A percentile compares a stretch with the other conserved stretches of the same genome.
Conservation (phyloP, 2,113 vertebrate genomes). For the Motacilla tschutschensis region DNA sequence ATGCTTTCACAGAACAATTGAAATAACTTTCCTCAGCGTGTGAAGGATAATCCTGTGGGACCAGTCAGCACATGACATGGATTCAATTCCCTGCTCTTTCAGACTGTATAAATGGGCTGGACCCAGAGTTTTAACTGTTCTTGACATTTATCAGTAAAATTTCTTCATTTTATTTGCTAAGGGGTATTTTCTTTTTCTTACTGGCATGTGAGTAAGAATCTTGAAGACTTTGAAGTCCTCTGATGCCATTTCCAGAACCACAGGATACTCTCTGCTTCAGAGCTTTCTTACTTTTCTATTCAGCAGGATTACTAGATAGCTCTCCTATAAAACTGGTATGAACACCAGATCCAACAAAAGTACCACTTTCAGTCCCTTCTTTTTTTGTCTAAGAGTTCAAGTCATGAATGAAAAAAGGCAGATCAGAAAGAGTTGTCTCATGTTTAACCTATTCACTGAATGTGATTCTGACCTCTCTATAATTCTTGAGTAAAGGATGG, state of each 20-base stretch:
- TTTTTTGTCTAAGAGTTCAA: not conserved
- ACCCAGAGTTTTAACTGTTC: not conserved
- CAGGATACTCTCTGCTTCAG: not conserved
- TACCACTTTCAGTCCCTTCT: not conserved
- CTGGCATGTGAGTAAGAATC: not conserved
- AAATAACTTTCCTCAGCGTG: not conserved
- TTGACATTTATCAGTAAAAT: not conserved
- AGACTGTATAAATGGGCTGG: not conserved
- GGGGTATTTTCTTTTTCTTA: not conserved
- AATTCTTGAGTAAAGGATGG: not conserved
- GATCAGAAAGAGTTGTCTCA: not conserved
- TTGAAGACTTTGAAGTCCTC: not conserved
- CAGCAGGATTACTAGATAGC: not conserved
- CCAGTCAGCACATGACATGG: not conserved
- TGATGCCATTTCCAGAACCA: not conserved
- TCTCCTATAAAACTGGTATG: not conserved
- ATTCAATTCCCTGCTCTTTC: not conserved
- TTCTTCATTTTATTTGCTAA: not conserved
- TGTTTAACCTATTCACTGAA: not conserved
- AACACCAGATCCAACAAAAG: not conserved
- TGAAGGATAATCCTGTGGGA: not conserved
- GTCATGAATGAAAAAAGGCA: not conserved
- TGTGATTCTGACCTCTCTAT: not conserved
- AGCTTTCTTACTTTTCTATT: not conserved
- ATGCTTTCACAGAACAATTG: slow-evolving; percentile 19